Evolutionary conservation across 2,888 invertebrate genomes (phyloP), one percentile per base, ranked within the genome.

Genomic region (Plutella xylostella): DNA sequence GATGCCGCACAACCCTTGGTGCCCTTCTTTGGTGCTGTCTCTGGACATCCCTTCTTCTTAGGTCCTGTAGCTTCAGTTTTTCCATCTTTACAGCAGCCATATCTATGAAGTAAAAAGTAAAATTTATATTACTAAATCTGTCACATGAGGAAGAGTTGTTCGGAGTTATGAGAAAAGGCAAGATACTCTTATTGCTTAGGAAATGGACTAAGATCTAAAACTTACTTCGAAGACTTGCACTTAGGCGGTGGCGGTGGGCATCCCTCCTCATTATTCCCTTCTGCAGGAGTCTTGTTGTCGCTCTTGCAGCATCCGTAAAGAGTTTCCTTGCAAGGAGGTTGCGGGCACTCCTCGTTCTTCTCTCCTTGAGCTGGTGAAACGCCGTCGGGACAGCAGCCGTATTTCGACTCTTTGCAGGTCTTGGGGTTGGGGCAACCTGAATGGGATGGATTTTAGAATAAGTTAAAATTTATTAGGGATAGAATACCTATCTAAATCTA

Each of bases 271-370:
- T 93, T 88, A 55, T 93, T 92, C 40, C 96, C 96, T 63, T 90
- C 87, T 0, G 96, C 91, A 7, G 89, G 78, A 0, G 91, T 92
- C 53, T 86, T 85, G 38, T 90, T 90, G 68, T 96, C 94, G 9
- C 88, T 87, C 15, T 51, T 46, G 61, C 96, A 97, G 65, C 96
- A 97, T 2, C 96, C 96, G 60, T 91, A 96, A 6, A 96, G 78
- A 0, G 92, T 91, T 58, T 91, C 90, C 0, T 86, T 86, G 62
- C 96, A 96, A 9, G 87, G 85, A 1, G 88, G 80, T 31, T 85
- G 71, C 0, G 94, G 93, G 63, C 97, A 98, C 2, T 92, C 96
- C 58, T 89, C 79, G 48, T 86, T 68, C 12, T 90, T 82, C 0
- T 88, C 84, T 9, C 94, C 95, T 45, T 77, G 67, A 0, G 93